phyloP scores from a whole-genome alignment of 2,113 vertebrate genomes.

The Ptilonorhynchus violaceus region DNA sequence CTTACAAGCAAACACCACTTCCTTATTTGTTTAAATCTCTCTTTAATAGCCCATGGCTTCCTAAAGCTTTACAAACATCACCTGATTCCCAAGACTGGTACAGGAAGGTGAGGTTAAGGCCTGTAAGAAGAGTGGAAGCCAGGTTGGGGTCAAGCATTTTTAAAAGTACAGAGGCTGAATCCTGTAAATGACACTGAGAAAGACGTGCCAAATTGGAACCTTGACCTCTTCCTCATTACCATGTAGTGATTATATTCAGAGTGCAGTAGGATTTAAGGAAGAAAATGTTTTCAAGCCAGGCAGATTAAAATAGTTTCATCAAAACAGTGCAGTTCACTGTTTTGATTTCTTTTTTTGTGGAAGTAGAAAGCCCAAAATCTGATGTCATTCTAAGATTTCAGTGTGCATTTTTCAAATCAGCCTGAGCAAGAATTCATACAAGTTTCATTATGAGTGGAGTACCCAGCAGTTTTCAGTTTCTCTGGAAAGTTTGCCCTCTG shows the following conservation, averaged over 20 bases:
- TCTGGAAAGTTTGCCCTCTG: background rate
- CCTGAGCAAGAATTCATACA: background rate
- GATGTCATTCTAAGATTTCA: background rate
- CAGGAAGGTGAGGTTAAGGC: background rate
- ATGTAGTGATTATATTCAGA: background rate
- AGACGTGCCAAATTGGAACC: background rate
- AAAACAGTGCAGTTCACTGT: background rate
- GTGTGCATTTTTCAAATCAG: background rate
- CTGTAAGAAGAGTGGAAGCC: background rate
- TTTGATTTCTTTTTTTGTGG: background rate
- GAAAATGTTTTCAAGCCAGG: background rate
- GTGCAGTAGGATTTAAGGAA: background rate
- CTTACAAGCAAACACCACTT: background rate
- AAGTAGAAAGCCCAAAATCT: background rate
- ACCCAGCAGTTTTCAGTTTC: background rate
- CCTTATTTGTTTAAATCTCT: background rate
- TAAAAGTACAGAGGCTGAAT: background rate
- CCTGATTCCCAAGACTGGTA: background rate
- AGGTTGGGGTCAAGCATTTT: background rate
- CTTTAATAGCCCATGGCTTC: background rate
- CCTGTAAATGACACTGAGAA: background rate
- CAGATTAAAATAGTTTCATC: background rate
- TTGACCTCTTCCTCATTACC: background rate
- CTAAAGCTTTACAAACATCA: background rate
- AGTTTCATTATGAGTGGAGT: fast-evolving